Evolutionary conservation across 2,113 vertebrate species (phyloP).

Genomic region (Felis catus): DNA sequence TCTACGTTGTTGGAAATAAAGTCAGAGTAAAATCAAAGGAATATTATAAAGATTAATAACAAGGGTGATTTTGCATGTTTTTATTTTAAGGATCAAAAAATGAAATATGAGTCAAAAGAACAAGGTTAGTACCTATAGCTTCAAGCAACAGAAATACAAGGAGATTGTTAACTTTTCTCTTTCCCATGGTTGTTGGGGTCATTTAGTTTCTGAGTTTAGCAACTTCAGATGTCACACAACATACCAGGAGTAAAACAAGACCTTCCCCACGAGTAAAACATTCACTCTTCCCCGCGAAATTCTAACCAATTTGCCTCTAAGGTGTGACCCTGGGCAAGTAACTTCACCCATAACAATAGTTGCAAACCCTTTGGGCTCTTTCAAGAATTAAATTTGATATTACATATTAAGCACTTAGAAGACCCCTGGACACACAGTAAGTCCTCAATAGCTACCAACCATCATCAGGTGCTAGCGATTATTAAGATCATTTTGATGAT

Average conservation of each 20-base stretch:
- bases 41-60: neutral
- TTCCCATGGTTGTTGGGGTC: neutral
- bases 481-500: neutral
- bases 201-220: conserved; percentile 26
- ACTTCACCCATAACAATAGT: neutral
- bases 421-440: neutral
- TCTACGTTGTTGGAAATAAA: neutral
- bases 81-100: conserved; percentile 29
- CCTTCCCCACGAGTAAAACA: neutral
- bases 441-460: neutral
- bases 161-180: neutral
- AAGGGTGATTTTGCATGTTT: neutral
- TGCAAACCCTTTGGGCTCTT: neutral
- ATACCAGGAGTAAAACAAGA: neutral
- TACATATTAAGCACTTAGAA: neutral
- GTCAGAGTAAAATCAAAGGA: neutral
- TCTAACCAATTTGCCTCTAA: neutral
- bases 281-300: neutral
- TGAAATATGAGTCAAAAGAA: neutral
- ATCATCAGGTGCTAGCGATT: neutral
- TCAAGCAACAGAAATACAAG: neutral
- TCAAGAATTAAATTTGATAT: neutral
- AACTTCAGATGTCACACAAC: neutral
- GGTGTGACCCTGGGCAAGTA: neutral
- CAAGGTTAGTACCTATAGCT: neutral